phyloP scores from a whole-genome alignment of 2,888 invertebrate genomes.

The Polyommatus iphigenia region DNA sequence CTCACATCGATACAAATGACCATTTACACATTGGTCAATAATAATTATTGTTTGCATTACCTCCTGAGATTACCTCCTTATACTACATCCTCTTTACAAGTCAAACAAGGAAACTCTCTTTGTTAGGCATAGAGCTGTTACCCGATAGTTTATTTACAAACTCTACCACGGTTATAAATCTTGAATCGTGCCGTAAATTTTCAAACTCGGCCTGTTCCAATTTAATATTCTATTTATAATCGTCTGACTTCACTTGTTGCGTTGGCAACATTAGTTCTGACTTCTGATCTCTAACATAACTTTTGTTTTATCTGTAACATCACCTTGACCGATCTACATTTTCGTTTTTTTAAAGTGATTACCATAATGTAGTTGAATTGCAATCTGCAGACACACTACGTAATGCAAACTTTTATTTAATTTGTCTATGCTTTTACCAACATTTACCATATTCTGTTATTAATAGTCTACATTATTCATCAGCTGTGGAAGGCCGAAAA shows the following conservation, averaged over 20 bases:
- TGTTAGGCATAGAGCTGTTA: neutral
- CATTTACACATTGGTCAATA: neutral
- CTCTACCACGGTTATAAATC: constrained; percentile 34
- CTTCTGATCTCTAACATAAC: neutral
- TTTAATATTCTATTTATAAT: constrained; percentile 66
- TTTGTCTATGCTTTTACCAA: no score
- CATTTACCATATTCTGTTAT: neutral
- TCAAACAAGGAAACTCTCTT: neutral
- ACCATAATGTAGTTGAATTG: neutral
- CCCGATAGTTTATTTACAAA: constrained; percentile 19
- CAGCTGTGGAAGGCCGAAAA: neutral
- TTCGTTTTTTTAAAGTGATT: neutral
- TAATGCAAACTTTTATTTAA: neutral
- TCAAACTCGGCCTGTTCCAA: constrained; percentile 54
- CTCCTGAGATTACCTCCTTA: neutral
- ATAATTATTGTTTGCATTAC: neutral
- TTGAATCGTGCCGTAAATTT: constrained; percentile 54
- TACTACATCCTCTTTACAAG: neutral
- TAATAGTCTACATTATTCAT: neutral
- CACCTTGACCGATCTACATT: neutral
- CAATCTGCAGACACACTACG: neutral
- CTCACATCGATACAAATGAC: neutral
- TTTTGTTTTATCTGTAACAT: neutral
- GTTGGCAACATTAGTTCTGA: constrained; percentile 32
- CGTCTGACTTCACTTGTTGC: constrained; percentile 60